phyloP scores from a whole-genome alignment of 2,888 invertebrate species.

The Sphaeridia pumilis region DNA sequence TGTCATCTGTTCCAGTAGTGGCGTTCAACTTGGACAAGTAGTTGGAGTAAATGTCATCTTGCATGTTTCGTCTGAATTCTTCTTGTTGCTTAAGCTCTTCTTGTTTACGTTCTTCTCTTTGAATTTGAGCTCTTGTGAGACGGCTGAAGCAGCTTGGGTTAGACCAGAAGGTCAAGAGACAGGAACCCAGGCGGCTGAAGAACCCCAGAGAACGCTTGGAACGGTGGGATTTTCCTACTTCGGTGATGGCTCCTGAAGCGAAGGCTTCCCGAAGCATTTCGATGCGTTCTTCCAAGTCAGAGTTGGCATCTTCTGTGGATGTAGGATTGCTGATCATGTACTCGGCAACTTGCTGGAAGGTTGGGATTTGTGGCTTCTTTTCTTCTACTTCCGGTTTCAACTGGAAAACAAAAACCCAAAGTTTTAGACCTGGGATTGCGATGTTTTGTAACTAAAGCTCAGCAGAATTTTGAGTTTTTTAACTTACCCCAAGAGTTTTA shows the following conservation, averaged over 20 bases:
- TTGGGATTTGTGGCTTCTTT: too few species aligned
- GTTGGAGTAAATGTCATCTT: constrained; percentile 2
- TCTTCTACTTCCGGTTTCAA: neutral
- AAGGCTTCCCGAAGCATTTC: neutral
- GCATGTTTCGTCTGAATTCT: constrained; percentile 1
- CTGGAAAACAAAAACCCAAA: neutral
- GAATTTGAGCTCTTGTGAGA: constrained; percentile 11
- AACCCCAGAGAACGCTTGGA: constrained; percentile 23
- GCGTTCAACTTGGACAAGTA: neutral
- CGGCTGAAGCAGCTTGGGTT: constrained; percentile 23
- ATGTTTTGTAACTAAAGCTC: too few species aligned
- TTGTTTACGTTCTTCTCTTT: constrained; percentile 4
- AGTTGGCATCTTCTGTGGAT: neutral
- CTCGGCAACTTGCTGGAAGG: neutral
- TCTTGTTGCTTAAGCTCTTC: neutral
- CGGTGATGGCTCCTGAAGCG: neutral
- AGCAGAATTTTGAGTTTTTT: too few species aligned
- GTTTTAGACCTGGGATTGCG: too few species aligned
- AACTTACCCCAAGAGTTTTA: constrained; percentile 1
- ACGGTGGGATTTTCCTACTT: constrained; percentile 1
- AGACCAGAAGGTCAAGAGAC: constrained; percentile 24
- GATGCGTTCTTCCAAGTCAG: neutral
- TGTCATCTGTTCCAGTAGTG: neutral
- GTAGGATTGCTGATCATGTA: neutral
- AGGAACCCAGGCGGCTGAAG: constrained; percentile 19